phyloP scores from a whole-genome alignment of 1,140 invertebrate genomes.

The Daktulosphaira vitifoliae region DNA sequence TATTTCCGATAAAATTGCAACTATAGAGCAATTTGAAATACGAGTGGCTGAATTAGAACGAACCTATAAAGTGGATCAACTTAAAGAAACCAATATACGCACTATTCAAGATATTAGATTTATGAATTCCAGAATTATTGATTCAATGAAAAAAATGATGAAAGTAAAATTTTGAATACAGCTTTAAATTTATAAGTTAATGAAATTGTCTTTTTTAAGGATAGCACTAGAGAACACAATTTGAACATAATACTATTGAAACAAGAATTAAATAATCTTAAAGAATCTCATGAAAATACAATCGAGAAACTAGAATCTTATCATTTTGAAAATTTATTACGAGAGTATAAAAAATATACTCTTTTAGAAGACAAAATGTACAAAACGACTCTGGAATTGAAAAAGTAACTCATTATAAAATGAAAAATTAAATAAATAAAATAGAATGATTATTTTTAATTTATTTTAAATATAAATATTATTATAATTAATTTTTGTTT shows the following conservation, averaged over 20 bases:
- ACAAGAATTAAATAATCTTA: constrained; percentile 61
- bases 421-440: too few relatives aligned
- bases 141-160: too few relatives aligned
- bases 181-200: too few relatives aligned
- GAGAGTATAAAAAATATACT: constrained; percentile 46
- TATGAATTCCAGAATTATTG: too few relatives aligned
- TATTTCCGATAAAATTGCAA: constrained; percentile 32
- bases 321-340: constrained; percentile 73
- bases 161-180: too few relatives aligned
- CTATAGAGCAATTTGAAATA: constrained; percentile 52
- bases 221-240: constrained; percentile 54
- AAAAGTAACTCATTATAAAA: too few relatives aligned
- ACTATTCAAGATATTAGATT: too few relatives aligned
- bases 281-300: constrained; percentile 56
- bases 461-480: too few relatives aligned
- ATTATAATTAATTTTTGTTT: too few relatives aligned
- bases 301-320: constrained; percentile 60
- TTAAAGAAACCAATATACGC: background rate
- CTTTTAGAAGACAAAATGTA: too few relatives aligned
- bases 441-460: too few relatives aligned
- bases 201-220: constrained; percentile 41
- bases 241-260: constrained; percentile 24
- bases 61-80: constrained; percentile 44
- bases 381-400: too few relatives aligned
- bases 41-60: constrained; percentile 62